These are phyloP conservation scores for Cherax quadricarinatus DNA, from an alignment of 1,140 invertebrate species.

Conservation along the genomic window DNA sequence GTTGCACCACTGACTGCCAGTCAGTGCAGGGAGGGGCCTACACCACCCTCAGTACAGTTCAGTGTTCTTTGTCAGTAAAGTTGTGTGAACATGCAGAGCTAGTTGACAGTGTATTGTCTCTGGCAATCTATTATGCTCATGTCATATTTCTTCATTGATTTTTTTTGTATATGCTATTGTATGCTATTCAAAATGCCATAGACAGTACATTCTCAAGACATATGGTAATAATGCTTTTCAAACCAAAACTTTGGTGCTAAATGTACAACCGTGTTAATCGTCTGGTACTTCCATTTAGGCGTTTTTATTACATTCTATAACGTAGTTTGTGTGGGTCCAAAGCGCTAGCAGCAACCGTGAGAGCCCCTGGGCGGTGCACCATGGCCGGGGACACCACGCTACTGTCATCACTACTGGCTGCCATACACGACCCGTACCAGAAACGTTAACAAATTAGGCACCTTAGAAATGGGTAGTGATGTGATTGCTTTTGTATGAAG, in stretches of 20 bases:
- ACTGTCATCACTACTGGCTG: background rate
- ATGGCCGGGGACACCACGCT: background rate
- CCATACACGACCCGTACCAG: slow-evolving; percentile 51
- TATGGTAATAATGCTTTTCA: slow-evolving; percentile 72
- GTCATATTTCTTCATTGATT: slow-evolving; percentile 53
- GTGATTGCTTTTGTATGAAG: slow-evolving; percentile 68
- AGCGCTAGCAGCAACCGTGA: background rate
- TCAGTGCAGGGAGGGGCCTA: slow-evolving; percentile 42
- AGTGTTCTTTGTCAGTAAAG: slow-evolving; percentile 69
- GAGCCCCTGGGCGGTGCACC: background rate
- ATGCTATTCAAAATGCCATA: slow-evolving; percentile 64
- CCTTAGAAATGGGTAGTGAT: slow-evolving; percentile 70
- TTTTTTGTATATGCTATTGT: slow-evolving; percentile 68
- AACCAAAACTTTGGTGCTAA: slow-evolving; percentile 72
- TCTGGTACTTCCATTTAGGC: slow-evolving; percentile 70
- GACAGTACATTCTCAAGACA: slow-evolving; percentile 66
- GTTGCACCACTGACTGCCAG: slow-evolving; percentile 10
- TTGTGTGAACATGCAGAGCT: slow-evolving; percentile 68
- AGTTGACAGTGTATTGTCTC: slow-evolving; percentile 69
- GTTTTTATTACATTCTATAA: slow-evolving; percentile 69
- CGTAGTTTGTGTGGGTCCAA: slow-evolving; percentile 61
- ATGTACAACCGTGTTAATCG: slow-evolving; percentile 71
- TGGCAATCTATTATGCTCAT: slow-evolving; percentile 68
- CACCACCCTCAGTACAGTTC: slow-evolving; percentile 57
- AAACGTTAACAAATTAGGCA: slow-evolving; percentile 66